A percentile compares a stretch with the other conserved stretches of the same genome.
Conservation (phyloP, 2,888 invertebrate genomes). For the Leptinotarsa haldemani region DNA sequence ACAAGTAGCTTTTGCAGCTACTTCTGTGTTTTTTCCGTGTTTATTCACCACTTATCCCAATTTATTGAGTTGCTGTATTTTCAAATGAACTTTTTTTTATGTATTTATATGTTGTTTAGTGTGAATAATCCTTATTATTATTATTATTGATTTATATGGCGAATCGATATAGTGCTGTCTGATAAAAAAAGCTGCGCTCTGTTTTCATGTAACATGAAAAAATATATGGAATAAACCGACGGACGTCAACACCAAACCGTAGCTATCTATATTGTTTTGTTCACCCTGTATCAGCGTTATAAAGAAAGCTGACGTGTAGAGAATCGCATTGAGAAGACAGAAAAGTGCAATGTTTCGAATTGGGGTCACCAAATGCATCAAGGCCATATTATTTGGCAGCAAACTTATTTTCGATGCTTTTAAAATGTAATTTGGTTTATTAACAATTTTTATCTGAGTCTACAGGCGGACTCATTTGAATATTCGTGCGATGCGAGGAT, state of each 20-base stretch:
- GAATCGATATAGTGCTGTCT: too few species aligned
- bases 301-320: constrained; percentile 34
- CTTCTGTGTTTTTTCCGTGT: too few species aligned
- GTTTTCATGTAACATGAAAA: neutral
- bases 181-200: too few species aligned
- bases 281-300: constrained; percentile 7
- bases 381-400: constrained; percentile 62
- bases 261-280: neutral
- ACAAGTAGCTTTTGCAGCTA: too few species aligned
- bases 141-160: too few species aligned
- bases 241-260: neutral
- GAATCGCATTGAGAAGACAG: constrained; percentile 40
- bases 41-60: too few species aligned
- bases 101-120: too few species aligned
- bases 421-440: constrained; percentile 39
- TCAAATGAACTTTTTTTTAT: too few species aligned
- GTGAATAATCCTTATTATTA: too few species aligned
- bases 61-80: too few species aligned
- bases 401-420: constrained; percentile 42
- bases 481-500: neutral
- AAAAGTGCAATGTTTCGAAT: constrained; percentile 65
- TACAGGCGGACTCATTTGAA: constrained; percentile 21
- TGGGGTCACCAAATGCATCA: constrained; percentile 65
- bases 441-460: constrained; percentile 32
- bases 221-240: neutral